Evolutionary conservation across 2,113 vertebrate genomes (phyloP).

Genomic region (Coregonus clupeaformis): DNA sequence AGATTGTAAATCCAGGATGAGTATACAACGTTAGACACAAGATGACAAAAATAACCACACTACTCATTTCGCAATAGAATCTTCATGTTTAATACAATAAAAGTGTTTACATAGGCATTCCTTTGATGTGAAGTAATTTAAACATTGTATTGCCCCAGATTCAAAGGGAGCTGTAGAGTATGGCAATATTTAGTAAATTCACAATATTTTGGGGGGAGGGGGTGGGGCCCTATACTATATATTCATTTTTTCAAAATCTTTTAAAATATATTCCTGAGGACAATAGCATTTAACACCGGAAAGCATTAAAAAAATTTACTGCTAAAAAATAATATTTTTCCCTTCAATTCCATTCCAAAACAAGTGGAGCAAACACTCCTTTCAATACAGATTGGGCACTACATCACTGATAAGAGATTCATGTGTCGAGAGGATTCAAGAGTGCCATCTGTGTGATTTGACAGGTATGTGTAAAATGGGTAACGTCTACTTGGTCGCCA

Average conservation of each 20-base stretch:
- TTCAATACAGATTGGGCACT: slow-evolving; percentile 57
- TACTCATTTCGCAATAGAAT: slow-evolving; percentile 49
- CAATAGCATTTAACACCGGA: slow-evolving; percentile 67
- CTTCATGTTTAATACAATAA: slow-evolving; percentile 68
- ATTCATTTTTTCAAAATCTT: slow-evolving; percentile 50
- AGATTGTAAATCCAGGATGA: background rate
- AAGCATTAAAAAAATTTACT: slow-evolving; percentile 58
- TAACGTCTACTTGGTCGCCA: slow-evolving; percentile 4
- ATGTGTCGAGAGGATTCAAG: slow-evolving; percentile 46
- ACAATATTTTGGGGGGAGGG: slow-evolving; percentile 16
- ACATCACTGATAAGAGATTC: slow-evolving; percentile 57
- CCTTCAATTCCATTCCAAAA: slow-evolving; percentile 68
- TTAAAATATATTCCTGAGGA: slow-evolving; percentile 66
- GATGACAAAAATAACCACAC: slow-evolving; percentile 30
- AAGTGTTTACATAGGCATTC: slow-evolving; percentile 65
- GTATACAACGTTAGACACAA: background rate
- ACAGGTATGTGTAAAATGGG: slow-evolving; percentile 37
- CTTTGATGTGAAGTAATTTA: slow-evolving; percentile 52
- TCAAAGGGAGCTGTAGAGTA: slow-evolving; percentile 49
- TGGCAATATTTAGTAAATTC: slow-evolving; percentile 23
- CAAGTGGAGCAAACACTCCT: slow-evolving; percentile 60
- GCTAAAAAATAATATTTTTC: slow-evolving; percentile 38
- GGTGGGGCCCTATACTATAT: slow-evolving; percentile 33
- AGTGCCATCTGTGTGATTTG: slow-evolving; percentile 38
- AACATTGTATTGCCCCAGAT: slow-evolving; percentile 55